Percentiles rank a stretch among this genome's conserved stretches.
Conservation (phyloP, 2,113 vertebrate genomes). For the Pelmatolapia mariae region DNA sequence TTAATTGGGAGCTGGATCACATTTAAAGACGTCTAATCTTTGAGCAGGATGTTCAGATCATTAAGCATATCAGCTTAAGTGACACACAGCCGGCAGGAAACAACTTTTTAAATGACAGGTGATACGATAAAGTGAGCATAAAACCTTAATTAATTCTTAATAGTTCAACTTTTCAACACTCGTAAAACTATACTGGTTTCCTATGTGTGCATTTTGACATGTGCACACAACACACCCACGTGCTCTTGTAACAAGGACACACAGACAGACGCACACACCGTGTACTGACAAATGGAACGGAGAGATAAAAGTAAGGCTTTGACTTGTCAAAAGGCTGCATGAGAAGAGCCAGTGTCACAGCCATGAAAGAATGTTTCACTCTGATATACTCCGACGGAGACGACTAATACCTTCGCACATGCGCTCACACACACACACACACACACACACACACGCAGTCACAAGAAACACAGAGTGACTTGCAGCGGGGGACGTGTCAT, state of each 20-base stretch:
- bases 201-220: background rate
- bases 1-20: background rate
- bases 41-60: background rate
- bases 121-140: background rate
- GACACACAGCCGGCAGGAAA: background rate
- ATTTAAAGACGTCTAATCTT: background rate
- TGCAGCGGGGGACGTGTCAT: background rate
- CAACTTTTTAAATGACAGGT: background rate
- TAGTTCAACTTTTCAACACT: background rate
- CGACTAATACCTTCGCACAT: background rate
- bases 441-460: background rate
- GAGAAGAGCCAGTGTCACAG: conserved; percentile 12
- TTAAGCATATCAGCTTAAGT: background rate
- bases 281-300: background rate
- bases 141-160: background rate
- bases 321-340: conserved; percentile 19
- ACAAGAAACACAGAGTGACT: background rate
- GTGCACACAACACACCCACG: background rate
- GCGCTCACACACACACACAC: background rate
- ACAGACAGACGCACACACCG: background rate
- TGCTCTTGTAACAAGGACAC: background rate
- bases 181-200: background rate
- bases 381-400: background rate
- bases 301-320: conserved; percentile 20
- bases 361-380: conserved; percentile 28